Evolutionary conservation across 1,140 invertebrate genomes (phyloP), one percentile per base, ranked within the genome.

Genomic region (Magallana ariakensis): DNA sequence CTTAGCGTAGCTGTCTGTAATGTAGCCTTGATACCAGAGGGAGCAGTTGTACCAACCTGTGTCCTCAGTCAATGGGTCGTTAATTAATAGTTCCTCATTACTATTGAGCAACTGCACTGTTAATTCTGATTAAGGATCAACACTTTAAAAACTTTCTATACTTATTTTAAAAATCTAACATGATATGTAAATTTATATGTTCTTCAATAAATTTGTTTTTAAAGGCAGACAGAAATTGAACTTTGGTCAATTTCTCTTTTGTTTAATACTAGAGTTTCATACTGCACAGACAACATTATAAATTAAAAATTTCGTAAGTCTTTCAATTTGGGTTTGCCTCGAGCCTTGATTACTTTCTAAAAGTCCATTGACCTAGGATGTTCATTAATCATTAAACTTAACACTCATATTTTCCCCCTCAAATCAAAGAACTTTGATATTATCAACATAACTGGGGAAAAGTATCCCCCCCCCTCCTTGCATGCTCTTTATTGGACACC

Each of bases 11-110:
- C 66, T 75, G 22, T 75, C 66, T 26, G 22, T 75, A 26, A 75
- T 75, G 19, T 22, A 13, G 22, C 66, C 66, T 75, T 75, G 66
- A 10, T 75, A 22, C 66, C 66, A 75, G 66, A 75, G 66, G 66
- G 66, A 75, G 66, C 66, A 75, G 33, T 75, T 75, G 66, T 75
- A 75, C 66, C 66, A 75, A 13, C 66, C 66, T 22, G 1, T 75
- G 22, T 75, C 66, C 26, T 13, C 15, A 8, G 33, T 11, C 33
- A 33, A 33, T 26, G 66, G 66, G 66, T 75, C 66, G 0, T 22
- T 26, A 75, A 75, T 75, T 8, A 75, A 75, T 3, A 75, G 33
- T 22, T 33, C 22, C 33, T 75, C 66, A 75, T 75, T 22, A 9
- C 15, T 33, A 26, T 26, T 75, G 10, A 9, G 66, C 19, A 75